Conservation (phyloP, 2,797 vertebrate species). For the Coracias cyanogaster region DNA sequence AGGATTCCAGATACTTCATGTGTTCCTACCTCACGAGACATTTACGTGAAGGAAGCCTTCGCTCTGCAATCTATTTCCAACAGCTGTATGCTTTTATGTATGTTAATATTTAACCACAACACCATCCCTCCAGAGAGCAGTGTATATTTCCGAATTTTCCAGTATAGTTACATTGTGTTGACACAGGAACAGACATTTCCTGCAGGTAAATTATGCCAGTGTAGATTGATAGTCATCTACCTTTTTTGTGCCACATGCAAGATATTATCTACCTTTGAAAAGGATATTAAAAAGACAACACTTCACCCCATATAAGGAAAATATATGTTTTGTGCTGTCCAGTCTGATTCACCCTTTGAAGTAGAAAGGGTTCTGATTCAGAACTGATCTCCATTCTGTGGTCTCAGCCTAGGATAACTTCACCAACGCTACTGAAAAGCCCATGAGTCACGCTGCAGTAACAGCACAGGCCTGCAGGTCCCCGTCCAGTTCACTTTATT, state of each 20-base stretch:
- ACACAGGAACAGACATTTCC: neutral
- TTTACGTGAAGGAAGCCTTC: neutral
- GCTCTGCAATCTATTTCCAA: neutral
- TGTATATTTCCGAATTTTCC: neutral
- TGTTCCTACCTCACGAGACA: neutral
- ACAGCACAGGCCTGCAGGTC: neutral
- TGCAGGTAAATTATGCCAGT: neutral
- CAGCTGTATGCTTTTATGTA: neutral
- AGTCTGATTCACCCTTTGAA: neutral
- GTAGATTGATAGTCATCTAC: neutral
- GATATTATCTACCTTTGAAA: neutral
- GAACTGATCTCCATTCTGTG: neutral
- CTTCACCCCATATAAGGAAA: neutral
- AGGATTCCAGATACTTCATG: neutral
- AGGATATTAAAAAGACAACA: neutral
- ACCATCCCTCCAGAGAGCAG: neutral
- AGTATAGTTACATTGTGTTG: neutral
- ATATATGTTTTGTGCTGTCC: rapidly evolving
- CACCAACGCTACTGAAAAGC: neutral
- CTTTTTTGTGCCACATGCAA: neutral
- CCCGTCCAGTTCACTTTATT: neutral
- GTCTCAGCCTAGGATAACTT: neutral
- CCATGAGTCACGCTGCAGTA: neutral
- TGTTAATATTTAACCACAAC: neutral
- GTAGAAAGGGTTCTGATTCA: neutral